A percentile compares a stretch with the other conserved stretches of the same genome.
phyloP scores from a whole-genome alignment of 2,888 invertebrate species.

The Ischnura elegans region DNA sequence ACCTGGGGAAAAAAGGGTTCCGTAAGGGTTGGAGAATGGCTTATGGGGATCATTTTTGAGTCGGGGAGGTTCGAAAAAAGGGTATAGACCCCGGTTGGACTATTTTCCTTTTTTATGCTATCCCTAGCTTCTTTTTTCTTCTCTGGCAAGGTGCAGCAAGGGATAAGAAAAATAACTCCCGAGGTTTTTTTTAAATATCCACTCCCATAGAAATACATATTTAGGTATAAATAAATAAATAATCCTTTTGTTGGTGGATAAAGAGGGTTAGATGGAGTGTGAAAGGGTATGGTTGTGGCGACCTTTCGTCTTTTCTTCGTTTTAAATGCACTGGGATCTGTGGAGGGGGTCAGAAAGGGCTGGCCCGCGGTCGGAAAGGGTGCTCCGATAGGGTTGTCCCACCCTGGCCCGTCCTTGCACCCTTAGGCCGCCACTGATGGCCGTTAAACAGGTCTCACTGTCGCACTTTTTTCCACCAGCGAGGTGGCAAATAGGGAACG shows the following conservation, averaged over 20 bases:
- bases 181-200: neutral
- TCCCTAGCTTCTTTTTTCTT: neutral
- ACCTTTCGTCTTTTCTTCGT: neutral
- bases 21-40: neutral
- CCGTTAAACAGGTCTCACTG: neutral
- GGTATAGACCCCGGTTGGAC: neutral
- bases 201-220: neutral
- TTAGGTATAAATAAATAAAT: neutral
- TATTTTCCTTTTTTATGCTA: neutral
- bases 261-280: conserved; percentile 16
- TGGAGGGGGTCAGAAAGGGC: neutral
- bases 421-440: neutral
- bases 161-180: neutral
- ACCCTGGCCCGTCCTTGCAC: neutral
- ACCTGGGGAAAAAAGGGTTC: conserved; percentile 19
- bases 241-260: neutral
- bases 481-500: neutral
- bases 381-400: neutral
- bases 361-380: neutral
- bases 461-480: neutral
- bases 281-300: conserved; percentile 4
- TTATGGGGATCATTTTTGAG: neutral
- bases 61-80: neutral
- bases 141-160: neutral
- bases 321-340: neutral